Evolutionary conservation across 2,888 invertebrate species (phyloP), one percentile per base, ranked within the genome.

Genomic region (Hydriomena furcata): DNA sequence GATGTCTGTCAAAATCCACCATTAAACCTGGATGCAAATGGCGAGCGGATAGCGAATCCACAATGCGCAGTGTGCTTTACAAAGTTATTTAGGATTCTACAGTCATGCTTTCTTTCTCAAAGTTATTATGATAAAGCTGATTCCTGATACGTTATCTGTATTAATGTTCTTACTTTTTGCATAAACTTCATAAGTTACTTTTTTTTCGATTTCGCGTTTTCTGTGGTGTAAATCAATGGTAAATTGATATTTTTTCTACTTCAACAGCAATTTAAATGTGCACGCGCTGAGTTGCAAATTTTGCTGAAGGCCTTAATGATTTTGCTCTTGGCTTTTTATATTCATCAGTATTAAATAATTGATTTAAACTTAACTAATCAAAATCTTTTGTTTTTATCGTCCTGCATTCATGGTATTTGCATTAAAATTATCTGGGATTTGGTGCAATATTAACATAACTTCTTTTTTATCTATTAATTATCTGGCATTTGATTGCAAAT

Each of bases 1-100:
- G 72, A 73, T 74, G 80, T 76, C 82, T 64, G 67, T 79, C 82
- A 81, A 79, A 80, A 74, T 71, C 66, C 60, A 61, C 69, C 69
- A 72, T 71, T 73, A 66, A 71, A 63, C 61, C 53, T 54, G 50
- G 63, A 71, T 69, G 70, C 67, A 72, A 69, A 73, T 73, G 46
- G 63, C 58, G 64, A 69, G 67, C 63, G 63, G 58, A 56, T 28
- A 55, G 61, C 66, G 63, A 53, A 37, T 45, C 6, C 5, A 20
- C 35, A 8, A 21, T 20, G 20, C 13, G 2, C 7, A n/a, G n/a
- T n/a, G n/a, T n/a, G n/a, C n/a, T n/a, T n/a, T n/a, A n/a, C n/a
- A n/a, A n/a, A n/a, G n/a, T n/a, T n/a, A n/a, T n/a, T n/a, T n/a
- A n/a, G n/a, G n/a, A n/a, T n/a, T n/a, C n/a, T n/a, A n/a, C n/a